Percentiles rank a stretch among this genome's conserved stretches.
These are phyloP conservation scores for Tetropium fuscum DNA, from an alignment of 2,888 invertebrate species.

Conservation along the genomic window DNA sequence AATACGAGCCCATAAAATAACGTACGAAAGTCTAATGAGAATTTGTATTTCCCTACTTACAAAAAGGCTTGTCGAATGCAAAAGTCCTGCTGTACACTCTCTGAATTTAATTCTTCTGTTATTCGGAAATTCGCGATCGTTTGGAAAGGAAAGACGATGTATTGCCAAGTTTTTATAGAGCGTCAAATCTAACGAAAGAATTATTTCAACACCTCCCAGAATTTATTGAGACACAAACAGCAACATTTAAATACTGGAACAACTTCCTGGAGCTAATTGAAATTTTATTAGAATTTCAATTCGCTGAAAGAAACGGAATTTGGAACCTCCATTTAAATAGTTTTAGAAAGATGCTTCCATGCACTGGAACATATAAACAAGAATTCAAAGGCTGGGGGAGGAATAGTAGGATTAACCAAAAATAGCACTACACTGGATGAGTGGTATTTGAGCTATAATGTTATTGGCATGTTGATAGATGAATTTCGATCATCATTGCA, in stretches of 20 bases:
- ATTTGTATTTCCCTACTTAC: slow-evolving; percentile 20
- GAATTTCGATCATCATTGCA: background rate
- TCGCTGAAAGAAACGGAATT: slow-evolving; percentile 29
- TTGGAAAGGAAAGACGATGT: background rate
- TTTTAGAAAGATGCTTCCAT: slow-evolving; percentile 36
- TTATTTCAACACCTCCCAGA: slow-evolving; percentile 18
- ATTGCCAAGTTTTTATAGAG: slow-evolving; percentile 8
- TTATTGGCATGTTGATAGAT: slow-evolving; percentile 24
- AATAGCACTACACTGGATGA: slow-evolving; percentile 32
- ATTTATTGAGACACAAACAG: slow-evolving; percentile 24
- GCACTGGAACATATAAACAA: slow-evolving; percentile 35
- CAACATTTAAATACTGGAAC: slow-evolving; percentile 30
- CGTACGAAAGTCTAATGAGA: slow-evolving; percentile 37
- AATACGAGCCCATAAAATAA: slow-evolving; percentile 38
- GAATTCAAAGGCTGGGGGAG: slow-evolving; percentile 27
- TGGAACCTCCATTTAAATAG: slow-evolving; percentile 33
- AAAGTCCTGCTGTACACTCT: slow-evolving; percentile 22
- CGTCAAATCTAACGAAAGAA: slow-evolving; percentile 1
- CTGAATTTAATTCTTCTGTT: slow-evolving; percentile 9
- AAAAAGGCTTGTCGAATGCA: slow-evolving; percentile 32
- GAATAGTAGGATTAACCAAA: slow-evolving; percentile 15
- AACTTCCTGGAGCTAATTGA: slow-evolving; percentile 24
- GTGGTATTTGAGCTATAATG: slow-evolving; percentile 38
- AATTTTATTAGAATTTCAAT: slow-evolving; percentile 31
- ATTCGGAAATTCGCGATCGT: background rate